phyloP scores from a whole-genome alignment of 2,113 vertebrate genomes.

The Sturnus vulgaris region DNA sequence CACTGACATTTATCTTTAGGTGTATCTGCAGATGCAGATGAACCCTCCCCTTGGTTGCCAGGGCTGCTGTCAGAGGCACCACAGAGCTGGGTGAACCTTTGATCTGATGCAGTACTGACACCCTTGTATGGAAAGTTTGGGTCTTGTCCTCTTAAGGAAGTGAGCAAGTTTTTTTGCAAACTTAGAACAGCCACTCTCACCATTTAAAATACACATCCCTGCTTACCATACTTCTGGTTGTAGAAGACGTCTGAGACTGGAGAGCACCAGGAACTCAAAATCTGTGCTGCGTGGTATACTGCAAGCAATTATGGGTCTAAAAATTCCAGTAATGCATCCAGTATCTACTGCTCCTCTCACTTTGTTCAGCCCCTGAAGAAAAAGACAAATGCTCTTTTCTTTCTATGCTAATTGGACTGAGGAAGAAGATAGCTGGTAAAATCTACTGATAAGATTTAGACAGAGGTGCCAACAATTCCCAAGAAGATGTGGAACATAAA shows the following conservation, averaged over 20 bases:
- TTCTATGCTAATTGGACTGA: background rate
- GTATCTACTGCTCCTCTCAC: background rate
- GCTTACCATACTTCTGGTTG: background rate
- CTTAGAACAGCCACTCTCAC: background rate
- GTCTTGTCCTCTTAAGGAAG: background rate
- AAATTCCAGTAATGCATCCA: background rate
- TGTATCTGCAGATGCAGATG: background rate
- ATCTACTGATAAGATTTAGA: constrained; percentile 35
- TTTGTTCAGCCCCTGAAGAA: background rate
- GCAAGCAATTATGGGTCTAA: background rate
- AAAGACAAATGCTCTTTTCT: constrained; percentile 19
- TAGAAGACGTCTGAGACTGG: background rate
- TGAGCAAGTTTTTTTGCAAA: background rate
- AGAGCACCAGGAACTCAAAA: background rate
- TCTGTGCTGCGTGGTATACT: background rate
- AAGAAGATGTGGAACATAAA: constrained; percentile 33
- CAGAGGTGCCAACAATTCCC: constrained; percentile 26
- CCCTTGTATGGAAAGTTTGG: background rate
- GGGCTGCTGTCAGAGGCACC: background rate
- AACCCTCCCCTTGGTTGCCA: background rate
- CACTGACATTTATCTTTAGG: accelerated
- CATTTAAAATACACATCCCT: background rate
- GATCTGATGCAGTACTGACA: background rate
- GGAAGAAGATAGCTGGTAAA: constrained; percentile 16
- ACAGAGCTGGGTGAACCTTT: background rate